Evolutionary conservation across 2,113 vertebrate genomes (phyloP).

Genomic region (Clupea harengus): DNA sequence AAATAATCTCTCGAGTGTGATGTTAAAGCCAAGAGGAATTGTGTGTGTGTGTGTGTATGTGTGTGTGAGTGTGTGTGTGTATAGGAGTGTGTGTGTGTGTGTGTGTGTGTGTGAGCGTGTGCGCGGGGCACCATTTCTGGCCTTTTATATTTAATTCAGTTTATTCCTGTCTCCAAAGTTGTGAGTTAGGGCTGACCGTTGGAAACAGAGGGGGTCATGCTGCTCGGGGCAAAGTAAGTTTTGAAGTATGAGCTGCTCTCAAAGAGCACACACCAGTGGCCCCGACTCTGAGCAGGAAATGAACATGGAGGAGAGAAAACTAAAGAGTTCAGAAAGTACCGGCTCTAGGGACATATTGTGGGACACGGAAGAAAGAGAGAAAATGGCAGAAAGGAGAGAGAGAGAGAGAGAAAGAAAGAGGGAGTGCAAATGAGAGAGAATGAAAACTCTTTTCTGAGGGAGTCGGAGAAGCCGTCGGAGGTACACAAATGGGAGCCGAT

Average conservation of each 20-base stretch:
- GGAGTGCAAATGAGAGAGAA: neutral
- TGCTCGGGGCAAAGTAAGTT: neutral
- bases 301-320: neutral
- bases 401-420: neutral
- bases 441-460: neutral
- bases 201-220: neutral
- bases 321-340: neutral
- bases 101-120: conserved; percentile 21
- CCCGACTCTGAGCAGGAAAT: neutral
- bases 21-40: neutral
- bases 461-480: neutral
- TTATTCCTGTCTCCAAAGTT: neutral
- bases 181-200: neutral
- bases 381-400: neutral
- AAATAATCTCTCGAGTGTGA: neutral
- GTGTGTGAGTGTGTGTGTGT: neutral
- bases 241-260: conserved; percentile 2
- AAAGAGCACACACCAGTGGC: neutral
- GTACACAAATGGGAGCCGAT: conserved; percentile 31
- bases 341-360: neutral
- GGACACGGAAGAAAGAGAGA: neutral
- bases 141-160: conserved; percentile 8
- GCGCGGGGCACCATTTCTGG: neutral
- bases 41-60: neutral
- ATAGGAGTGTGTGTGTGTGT: conserved; percentile 5